phyloP scores from a whole-genome alignment of 2,888 invertebrate genomes.

The Amiota minor region DNA sequence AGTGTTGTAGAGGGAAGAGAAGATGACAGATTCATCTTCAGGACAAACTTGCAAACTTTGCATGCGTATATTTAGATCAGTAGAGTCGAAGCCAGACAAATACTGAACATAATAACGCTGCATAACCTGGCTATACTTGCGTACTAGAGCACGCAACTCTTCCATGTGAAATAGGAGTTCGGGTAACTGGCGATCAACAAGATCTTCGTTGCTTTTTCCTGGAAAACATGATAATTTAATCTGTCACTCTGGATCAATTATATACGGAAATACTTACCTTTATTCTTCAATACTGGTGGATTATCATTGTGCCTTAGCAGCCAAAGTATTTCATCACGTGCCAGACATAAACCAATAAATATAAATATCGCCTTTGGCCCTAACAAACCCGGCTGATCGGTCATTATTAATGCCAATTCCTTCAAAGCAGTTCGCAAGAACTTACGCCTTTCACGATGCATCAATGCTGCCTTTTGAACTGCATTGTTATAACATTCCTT shows the following conservation, averaged over 20 bases:
- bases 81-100: slow-evolving; percentile 95
- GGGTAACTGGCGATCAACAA: slow-evolving; percentile 95
- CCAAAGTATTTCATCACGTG: slow-evolving; percentile 98
- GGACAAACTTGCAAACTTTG: slow-evolving; percentile 89
- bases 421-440: slow-evolving; percentile 95
- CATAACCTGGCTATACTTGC: slow-evolving; percentile 97
- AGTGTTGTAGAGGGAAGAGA: slow-evolving; percentile 92
- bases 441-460: slow-evolving; percentile 96
- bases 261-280: slow-evolving; percentile 74
- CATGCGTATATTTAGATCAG: slow-evolving; percentile 88
- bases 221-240: slow-evolving; percentile 4
- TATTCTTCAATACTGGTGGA: slow-evolving; percentile 89
- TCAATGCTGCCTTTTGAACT: slow-evolving; percentile 90
- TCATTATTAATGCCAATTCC: slow-evolving; percentile 94
- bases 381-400: slow-evolving; percentile 95
- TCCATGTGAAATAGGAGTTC: slow-evolving; percentile 99
- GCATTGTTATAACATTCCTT: slow-evolving; percentile 95
- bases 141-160: slow-evolving; percentile 92
- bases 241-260: too few relatives aligned
- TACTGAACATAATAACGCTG: slow-evolving; percentile 99
- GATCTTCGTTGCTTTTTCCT: slow-evolving; percentile 85
- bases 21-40: slow-evolving; percentile 95
- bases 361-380: slow-evolving; percentile 98
- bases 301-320: slow-evolving; percentile 96
- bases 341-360: slow-evolving; percentile 95